Evolutionary conservation across 2,888 invertebrate species (phyloP).

Genomic region (Drosophila mercatorum): DNA sequence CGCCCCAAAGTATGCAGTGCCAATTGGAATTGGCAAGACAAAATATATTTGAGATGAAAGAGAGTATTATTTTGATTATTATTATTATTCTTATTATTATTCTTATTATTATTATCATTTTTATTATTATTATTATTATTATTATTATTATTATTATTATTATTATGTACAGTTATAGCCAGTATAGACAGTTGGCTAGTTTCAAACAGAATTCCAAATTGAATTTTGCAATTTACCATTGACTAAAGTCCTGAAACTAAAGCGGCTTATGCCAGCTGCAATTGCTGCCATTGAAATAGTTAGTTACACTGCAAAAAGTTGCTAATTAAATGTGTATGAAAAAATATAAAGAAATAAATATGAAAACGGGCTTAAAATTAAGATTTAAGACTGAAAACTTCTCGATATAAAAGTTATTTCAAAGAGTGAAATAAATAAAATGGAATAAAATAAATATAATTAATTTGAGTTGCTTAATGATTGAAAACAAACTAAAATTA

Average conservation of each 20-base stretch:
- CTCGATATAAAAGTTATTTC: too few relatives aligned
- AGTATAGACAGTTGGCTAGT: neutral
- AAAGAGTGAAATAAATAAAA: too few relatives aligned
- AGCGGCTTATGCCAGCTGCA: neutral
- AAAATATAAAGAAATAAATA: neutral
- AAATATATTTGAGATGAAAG: neutral
- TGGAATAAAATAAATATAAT: too few relatives aligned
- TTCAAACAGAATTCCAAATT: neutral
- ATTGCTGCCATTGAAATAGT: neutral
- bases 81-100: too few relatives aligned
- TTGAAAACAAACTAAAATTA: too few relatives aligned
- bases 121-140: too few relatives aligned
- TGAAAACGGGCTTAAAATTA: neutral
- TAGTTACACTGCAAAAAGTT: neutral
- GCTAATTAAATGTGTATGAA: neutral
- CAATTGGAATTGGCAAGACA: neutral
- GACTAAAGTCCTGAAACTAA: neutral
- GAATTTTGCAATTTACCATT: neutral
- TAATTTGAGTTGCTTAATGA: too few relatives aligned
- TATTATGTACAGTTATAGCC: too few relatives aligned
- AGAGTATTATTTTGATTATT: too few relatives aligned
- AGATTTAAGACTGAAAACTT: too few relatives aligned
- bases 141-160: too few relatives aligned
- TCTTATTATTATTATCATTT: too few relatives aligned
- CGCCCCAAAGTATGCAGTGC: conserved; percentile 37